A percentile compares a stretch with the other conserved stretches of the same genome.
phyloP scores from a whole-genome alignment of 2,113 vertebrate genomes.

The Ictalurus furcatus region DNA sequence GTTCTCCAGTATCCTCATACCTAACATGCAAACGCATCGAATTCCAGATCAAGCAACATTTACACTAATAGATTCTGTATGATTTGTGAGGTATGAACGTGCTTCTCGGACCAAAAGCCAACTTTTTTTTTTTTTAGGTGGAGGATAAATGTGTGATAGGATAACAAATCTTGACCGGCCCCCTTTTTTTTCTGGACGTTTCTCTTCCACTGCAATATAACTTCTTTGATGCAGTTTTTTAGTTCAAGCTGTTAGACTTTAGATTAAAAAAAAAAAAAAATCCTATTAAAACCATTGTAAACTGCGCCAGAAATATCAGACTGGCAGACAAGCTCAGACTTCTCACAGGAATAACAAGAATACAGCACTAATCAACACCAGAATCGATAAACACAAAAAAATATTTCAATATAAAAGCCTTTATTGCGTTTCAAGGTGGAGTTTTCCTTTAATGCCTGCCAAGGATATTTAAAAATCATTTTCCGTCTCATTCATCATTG shows the following conservation, averaged over 20 bases:
- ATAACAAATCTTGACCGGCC: neutral
- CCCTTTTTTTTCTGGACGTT: neutral
- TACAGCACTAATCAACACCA: neutral
- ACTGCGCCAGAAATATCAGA: too few species aligned
- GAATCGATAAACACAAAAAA: neutral
- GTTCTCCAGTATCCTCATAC: neutral
- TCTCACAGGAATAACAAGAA: neutral
- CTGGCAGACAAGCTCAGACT: neutral
- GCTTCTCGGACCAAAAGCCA: neutral
- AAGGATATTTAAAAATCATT: neutral
- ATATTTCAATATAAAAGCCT: neutral
- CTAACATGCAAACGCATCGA: too few species aligned
- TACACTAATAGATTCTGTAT: neutral
- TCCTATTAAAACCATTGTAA: neutral
- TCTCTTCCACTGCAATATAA: neutral
- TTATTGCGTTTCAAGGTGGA: neutral
- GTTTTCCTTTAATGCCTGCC: neutral
- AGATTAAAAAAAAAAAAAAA: too few species aligned
- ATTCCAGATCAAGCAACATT: neutral
- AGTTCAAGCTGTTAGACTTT: neutral
- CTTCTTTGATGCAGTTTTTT: neutral
- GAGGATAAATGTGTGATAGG: neutral
- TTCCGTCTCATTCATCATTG: neutral
- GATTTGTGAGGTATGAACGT: neutral
- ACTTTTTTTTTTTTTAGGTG: neutral